phyloP scores from a whole-genome alignment of 1,140 invertebrate species.

The Drosophila novamexicana region DNA sequence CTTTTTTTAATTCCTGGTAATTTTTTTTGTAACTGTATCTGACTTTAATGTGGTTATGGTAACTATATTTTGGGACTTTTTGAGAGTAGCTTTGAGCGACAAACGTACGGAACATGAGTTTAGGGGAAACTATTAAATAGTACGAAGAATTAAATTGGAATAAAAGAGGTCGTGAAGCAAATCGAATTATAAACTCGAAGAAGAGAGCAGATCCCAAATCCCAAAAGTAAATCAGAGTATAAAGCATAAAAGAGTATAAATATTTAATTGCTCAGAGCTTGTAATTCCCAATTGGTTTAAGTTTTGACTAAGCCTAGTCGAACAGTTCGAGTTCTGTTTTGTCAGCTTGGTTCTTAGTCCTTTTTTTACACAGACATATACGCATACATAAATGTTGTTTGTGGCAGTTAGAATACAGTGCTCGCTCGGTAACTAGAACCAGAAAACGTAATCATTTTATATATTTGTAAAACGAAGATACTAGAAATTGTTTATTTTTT shows the following conservation, averaged over 20 bases:
- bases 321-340: too few species aligned
- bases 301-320: background rate
- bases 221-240: background rate
- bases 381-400: slow-evolving; percentile 74
- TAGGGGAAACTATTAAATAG: background rate
- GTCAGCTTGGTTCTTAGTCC: too few species aligned
- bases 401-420: slow-evolving; percentile 48
- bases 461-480: background rate
- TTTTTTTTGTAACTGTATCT: slow-evolving; percentile 60
- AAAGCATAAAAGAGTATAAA: background rate
- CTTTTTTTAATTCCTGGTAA: slow-evolving; percentile 30
- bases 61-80: background rate
- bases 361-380: slow-evolving; percentile 10
- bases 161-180: too few species aligned
- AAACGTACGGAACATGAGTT: background rate
- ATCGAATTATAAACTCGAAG: too few species aligned
- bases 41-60: slow-evolving; percentile 50
- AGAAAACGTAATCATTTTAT: background rate
- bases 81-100: background rate
- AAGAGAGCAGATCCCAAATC: too few species aligned
- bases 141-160: too few species aligned
- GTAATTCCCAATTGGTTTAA: background rate
- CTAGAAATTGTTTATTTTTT: background rate
- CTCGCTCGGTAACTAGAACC: background rate
- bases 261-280: background rate